Evolutionary conservation across 2,113 vertebrate genomes (phyloP).

Genomic region (Urocynchramus pylzowi): DNA sequence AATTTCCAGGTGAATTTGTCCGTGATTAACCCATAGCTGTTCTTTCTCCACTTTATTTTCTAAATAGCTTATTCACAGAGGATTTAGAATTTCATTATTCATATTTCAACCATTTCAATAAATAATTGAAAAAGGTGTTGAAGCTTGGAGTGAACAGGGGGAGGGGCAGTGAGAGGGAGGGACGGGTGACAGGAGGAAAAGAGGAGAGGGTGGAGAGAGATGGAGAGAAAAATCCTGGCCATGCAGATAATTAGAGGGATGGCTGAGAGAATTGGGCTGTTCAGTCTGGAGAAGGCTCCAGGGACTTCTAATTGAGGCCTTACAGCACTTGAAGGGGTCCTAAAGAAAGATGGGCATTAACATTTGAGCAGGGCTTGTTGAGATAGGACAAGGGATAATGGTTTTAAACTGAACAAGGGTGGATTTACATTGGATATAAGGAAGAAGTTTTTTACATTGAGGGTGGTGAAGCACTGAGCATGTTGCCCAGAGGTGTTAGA

Average conservation of each 20-base stretch:
- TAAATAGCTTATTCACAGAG: not conserved
- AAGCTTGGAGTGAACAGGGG: not conserved
- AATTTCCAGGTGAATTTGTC: too few relatives aligned
- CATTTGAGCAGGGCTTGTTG: not conserved
- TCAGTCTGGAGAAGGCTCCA: not conserved
- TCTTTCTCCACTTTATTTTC: not conserved
- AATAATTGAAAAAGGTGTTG: not conserved
- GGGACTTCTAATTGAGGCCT: not conserved
- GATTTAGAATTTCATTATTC: not conserved
- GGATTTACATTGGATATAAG: not conserved
- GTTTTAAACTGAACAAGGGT: not conserved
- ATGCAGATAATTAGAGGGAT: not conserved
- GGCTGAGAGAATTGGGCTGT: not conserved
- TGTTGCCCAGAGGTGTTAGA: not conserved
- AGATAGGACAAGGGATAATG: not conserved
- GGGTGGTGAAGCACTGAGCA: not conserved
- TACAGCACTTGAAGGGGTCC: not conserved
- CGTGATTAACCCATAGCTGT: rapidly evolving
- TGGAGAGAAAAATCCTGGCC: not conserved
- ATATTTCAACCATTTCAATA: too few relatives aligned
- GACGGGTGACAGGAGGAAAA: rapidly evolving
- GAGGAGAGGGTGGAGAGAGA: not conserved
- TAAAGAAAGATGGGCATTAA: not conserved
- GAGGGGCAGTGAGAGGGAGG: not conserved
- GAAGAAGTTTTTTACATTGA: not conserved